These are phyloP conservation scores for Pemphredon lugubris DNA, from an alignment of 2,888 invertebrate species.

Conservation along the genomic window DNA sequence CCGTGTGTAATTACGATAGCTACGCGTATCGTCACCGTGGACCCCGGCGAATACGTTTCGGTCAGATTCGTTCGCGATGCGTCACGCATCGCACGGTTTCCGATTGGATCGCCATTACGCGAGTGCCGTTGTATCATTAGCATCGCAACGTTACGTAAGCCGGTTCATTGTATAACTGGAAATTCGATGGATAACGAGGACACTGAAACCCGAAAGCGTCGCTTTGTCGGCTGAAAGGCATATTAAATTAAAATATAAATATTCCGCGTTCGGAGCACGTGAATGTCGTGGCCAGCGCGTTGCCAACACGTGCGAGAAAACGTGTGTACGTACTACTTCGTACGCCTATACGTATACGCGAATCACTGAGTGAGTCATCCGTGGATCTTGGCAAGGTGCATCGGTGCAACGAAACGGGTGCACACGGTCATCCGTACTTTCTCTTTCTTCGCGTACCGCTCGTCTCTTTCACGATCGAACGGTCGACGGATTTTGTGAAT, in stretches of 20 bases:
- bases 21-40: too few species aligned
- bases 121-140: too few species aligned
- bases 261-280: slow-evolving; percentile 47
- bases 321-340: slow-evolving; percentile 47
- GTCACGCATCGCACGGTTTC: too few species aligned
- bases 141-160: neutral
- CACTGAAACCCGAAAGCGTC: slow-evolving; percentile 12
- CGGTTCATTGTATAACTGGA: slow-evolving; percentile 19
- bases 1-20: too few species aligned
- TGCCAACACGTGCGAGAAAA: slow-evolving; percentile 59
- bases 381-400: slow-evolving; percentile 42
- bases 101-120: too few species aligned
- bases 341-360: slow-evolving; percentile 16
- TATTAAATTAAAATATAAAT: slow-evolving; percentile 45
- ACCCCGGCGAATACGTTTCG: too few species aligned
- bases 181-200: slow-evolving; percentile 16
- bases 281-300: slow-evolving; percentile 31
- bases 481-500: too few species aligned
- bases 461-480: neutral
- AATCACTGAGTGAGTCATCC: slow-evolving; percentile 45
- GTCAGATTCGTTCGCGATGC: too few species aligned
- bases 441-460: neutral
- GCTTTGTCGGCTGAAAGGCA: slow-evolving; percentile 24
- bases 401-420: slow-evolving; percentile 14
- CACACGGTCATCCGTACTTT: slow-evolving; percentile 11